phyloP scores from a whole-genome alignment of 2,797 vertebrate genomes.

The Falco cherrug region DNA sequence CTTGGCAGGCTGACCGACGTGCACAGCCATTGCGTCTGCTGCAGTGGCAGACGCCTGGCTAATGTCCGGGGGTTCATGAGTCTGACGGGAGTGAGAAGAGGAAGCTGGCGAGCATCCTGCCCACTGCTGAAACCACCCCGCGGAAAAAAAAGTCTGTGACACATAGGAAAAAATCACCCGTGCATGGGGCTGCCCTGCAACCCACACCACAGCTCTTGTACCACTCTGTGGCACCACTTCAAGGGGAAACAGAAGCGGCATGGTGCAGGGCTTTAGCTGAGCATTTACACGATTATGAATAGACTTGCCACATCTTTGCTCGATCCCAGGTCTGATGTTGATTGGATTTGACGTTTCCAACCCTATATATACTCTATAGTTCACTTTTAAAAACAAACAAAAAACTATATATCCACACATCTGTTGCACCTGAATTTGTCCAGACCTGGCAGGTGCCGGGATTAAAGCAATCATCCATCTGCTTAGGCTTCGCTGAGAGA shows the following conservation, averaged over 20 bases:
- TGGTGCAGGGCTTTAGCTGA: no score
- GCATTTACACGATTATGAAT: neutral
- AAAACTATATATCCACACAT: no score
- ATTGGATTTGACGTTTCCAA: neutral
- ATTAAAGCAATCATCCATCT: rapidly evolving
- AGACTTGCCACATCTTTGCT: neutral
- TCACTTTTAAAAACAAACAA: neutral
- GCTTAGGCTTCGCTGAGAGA: rapidly evolving
- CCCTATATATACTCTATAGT: neutral
- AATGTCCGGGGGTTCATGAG: rapidly evolving
- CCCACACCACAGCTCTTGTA: rapidly evolving
- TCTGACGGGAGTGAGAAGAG: rapidly evolving
- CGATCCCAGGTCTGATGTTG: neutral
- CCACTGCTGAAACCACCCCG: rapidly evolving
- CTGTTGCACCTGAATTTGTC: neutral
- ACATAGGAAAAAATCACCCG: rapidly evolving
- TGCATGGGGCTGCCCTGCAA: neutral
- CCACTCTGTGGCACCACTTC: rapidly evolving
- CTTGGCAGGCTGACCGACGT: neutral
- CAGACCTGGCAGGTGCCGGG: neutral
- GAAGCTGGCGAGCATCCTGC: neutral
- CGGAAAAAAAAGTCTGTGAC: rapidly evolving
- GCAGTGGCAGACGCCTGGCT: no score
- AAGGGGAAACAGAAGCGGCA: no score
- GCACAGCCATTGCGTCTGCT: rapidly evolving